phyloP scores from a whole-genome alignment of 2,113 vertebrate genomes.

The Pollimyrus isidori region DNA sequence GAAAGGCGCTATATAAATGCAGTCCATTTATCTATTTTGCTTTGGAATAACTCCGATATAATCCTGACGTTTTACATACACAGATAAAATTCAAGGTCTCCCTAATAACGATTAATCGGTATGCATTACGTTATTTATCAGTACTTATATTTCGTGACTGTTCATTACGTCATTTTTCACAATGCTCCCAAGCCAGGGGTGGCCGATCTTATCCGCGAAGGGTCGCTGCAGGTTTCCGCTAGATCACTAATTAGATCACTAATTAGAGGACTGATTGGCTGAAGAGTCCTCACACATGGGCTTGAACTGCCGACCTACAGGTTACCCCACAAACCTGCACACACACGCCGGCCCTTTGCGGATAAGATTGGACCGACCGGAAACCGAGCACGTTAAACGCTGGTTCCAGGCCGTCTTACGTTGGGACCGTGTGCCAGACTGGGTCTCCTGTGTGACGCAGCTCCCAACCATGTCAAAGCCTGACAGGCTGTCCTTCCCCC shows the following conservation, averaged over 20 bases:
- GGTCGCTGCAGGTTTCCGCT: too few species aligned
- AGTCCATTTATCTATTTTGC: neutral
- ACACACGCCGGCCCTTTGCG: too few species aligned
- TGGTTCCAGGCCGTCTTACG: neutral
- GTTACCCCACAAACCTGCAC: too few species aligned
- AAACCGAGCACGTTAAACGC: neutral
- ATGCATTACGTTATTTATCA: neutral
- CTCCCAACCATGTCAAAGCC: conserved; percentile 33
- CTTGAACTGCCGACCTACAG: too few species aligned
- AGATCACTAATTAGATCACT: too few species aligned
- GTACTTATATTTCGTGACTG: neutral
- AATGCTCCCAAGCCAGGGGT: neutral
- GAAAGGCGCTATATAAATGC: too few species aligned
- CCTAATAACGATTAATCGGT: neutral
- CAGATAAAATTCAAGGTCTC: neutral
- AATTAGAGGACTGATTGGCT: too few species aligned
- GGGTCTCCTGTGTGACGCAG: conserved; percentile 36
- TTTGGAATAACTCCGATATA: neutral
- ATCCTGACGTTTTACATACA: neutral
- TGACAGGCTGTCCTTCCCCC: conserved; percentile 48
- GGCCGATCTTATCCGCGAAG: too few species aligned
- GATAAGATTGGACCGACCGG: neutral
- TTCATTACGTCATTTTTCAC: neutral
- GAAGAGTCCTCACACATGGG: too few species aligned
- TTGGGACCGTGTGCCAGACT: conserved; percentile 12